phyloP scores from a whole-genome alignment of 2,888 invertebrate genomes.

The Papilio demoleus region DNA sequence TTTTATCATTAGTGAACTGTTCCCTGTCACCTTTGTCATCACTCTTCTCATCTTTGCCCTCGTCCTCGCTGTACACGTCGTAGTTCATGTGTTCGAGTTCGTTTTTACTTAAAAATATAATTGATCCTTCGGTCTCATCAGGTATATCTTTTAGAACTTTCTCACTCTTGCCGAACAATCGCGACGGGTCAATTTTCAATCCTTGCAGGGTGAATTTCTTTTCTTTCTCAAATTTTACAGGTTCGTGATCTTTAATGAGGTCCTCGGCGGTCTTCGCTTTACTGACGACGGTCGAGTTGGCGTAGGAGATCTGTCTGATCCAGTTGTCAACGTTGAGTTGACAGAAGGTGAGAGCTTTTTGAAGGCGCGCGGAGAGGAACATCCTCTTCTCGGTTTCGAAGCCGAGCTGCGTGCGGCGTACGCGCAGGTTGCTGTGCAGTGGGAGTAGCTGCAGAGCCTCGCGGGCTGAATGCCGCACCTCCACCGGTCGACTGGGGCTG shows the following conservation, averaged over 20 bases:
- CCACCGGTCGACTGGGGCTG: conserved; percentile 79
- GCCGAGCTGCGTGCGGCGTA: conserved; percentile 84
- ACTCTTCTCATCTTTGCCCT: conserved; percentile 75
- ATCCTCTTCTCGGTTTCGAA: conserved; percentile 85
- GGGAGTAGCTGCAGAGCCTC: conserved; percentile 79
- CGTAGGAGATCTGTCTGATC: conserved; percentile 85
- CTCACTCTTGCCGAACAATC: conserved; percentile 79
- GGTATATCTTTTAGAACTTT: conserved; percentile 80
- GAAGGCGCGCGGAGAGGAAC: conserved; percentile 85
- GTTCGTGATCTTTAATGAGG: conserved; percentile 80
- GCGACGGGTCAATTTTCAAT: conserved; percentile 77
- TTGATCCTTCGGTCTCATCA: conserved; percentile 86
- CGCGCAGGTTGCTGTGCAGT: conserved; percentile 67
- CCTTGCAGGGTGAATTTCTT: conserved; percentile 80
- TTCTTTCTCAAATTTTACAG: conserved; percentile 80
- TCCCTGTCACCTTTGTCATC: conserved; percentile 72
- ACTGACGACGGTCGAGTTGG: conserved; percentile 67
- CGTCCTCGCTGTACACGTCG: conserved; percentile 80
- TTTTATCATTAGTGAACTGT: conserved; percentile 75
- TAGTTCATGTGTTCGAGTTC: conserved; percentile 86
- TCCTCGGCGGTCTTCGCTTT: conserved; percentile 81
- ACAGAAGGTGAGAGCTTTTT: conserved; percentile 86
- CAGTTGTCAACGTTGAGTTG: conserved; percentile 85
- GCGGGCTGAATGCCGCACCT: conserved; percentile 81
- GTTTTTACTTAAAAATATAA: conserved; percentile 86